Evolutionary conservation across 2,797 vertebrate genomes (phyloP), one percentile per base, ranked within the genome.

Genomic region (Acrossocheilus wenchowensis): DNA sequence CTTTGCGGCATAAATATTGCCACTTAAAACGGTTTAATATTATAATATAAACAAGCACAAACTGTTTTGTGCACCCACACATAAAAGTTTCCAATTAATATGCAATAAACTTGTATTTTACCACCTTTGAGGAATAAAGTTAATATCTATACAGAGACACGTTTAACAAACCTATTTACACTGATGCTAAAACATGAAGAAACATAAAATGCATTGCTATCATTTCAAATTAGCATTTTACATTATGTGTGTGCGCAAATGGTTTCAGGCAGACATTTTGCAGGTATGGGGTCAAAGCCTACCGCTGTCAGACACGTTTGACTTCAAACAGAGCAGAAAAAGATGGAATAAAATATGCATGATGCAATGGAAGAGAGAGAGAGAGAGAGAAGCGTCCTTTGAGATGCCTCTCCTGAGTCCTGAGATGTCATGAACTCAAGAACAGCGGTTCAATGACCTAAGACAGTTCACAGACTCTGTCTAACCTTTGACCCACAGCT

Each of bases 321-420:
- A 90, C 91, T 91, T 90, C 84, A 91, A 91, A 92, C 87, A 86
- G 89, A 91, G 90, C 88, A 89, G 92, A 91, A 94, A 93, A 91
- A 88, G 84, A 88, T 48, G 86, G 57, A 92, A 92, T 92, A 91
- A 89, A 92, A 93, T 94, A 94, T 94, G 93, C 92, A 94, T 93
- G 90, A 79, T 80, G 86, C 50, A 83, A 60, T 48, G 39, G 30
- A 79, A 73, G n/a, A 9, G 34, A n/a, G 43, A 23, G 39, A 66
- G 14, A 66, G 14, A 66, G 60, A 64, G 5, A 64, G 12, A 64
- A 15, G 30, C 6, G 14, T 66, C 30, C 30, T 66, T 66, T 26
- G 14, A 81, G 43, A 80, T 36, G 8, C 8, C 15, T 39, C 71
- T 82, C 78, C 80, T 79, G 43, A 21, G 73, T 75, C 45, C 57